A percentile compares a stretch with the other conserved stretches of the same genome.
These are phyloP conservation scores for Mylabris phalerata DNA, from an alignment of 1,140 invertebrate genomes.

Conservation along the genomic window DNA sequence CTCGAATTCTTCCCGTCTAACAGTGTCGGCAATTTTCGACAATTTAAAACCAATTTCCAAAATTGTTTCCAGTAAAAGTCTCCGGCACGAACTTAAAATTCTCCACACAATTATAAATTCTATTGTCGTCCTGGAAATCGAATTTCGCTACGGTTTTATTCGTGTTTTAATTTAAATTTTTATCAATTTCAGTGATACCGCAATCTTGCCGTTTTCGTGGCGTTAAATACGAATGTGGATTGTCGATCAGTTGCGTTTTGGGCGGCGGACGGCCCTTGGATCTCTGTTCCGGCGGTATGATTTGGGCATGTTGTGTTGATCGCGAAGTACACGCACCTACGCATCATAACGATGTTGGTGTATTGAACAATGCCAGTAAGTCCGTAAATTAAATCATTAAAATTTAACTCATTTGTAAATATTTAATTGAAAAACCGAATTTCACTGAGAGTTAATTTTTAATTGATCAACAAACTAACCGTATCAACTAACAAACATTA, in stretches of 20 bases:
- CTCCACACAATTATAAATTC: no score
- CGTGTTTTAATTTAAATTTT: no score
- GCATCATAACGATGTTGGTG: constrained; percentile 47
- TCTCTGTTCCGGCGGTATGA: constrained; percentile 86
- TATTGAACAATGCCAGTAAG: constrained; percentile 81
- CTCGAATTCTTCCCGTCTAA: no score
- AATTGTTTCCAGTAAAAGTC: no score
- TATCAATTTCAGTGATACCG: constrained; percentile 70
- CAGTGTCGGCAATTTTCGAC: no score
- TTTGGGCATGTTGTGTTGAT: constrained; percentile 90
- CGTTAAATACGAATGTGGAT: constrained; percentile 79
- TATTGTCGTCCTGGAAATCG: no score
- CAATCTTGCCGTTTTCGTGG: constrained; percentile 85
- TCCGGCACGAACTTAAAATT: no score
- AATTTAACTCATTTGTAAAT: not conserved
- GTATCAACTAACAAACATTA: constrained; percentile 37
- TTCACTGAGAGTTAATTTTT: no score
- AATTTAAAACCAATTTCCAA: no score
- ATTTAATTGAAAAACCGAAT: not conserved
- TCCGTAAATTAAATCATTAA: constrained; percentile 29
- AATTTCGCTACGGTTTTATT: no score
- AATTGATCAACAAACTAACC: constrained; percentile 4
- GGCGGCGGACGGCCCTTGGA: constrained; percentile 80
- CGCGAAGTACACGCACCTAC: constrained; percentile 56
- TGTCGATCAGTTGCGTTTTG: constrained; percentile 84